phyloP scores from a whole-genome alignment of 1,140 invertebrate species.

The Aleiodes sp. region DNA sequence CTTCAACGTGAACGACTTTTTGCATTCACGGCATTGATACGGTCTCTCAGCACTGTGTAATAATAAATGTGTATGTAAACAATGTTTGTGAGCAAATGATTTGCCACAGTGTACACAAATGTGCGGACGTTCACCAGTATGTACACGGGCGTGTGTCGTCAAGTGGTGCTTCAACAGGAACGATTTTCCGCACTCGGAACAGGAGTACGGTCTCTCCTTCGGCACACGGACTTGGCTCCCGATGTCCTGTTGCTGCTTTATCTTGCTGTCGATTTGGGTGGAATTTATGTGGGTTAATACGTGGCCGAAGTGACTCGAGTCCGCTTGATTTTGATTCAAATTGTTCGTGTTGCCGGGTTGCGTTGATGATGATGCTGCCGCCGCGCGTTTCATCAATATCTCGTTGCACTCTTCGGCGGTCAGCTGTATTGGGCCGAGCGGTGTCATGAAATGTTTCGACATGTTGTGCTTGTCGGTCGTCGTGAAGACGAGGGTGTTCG shows the following conservation, averaged over 20 bases:
- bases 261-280: constrained; percentile 68
- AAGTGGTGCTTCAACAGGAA: constrained; percentile 85
- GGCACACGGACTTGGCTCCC: constrained; percentile 68
- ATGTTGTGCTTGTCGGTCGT: constrained; percentile 61
- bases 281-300: constrained; percentile 66
- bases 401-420: constrained; percentile 82
- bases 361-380: constrained; percentile 51
- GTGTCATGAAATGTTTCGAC: constrained; percentile 71
- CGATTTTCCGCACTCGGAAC: constrained; percentile 83
- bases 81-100: constrained; percentile 85
- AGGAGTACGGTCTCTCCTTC: constrained; percentile 82
- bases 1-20: constrained; percentile 86
- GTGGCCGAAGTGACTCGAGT: constrained; percentile 63
- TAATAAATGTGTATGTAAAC: constrained; percentile 81
- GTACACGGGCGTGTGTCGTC: constrained; percentile 80
- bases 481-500: constrained; percentile 62
- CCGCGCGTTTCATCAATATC: constrained; percentile 76
- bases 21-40: constrained; percentile 85
- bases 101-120: constrained; percentile 87
- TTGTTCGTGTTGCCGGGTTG: constrained; percentile 56
- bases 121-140: constrained; percentile 83
- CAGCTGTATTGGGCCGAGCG: constrained; percentile 75
- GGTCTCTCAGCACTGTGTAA: constrained; percentile 83
- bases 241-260: constrained; percentile 70
- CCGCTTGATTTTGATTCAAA: constrained; percentile 60